Evolutionary conservation across 1,140 invertebrate genomes (phyloP), one percentile per base, ranked within the genome.

Genomic region (Stenopsyche tienmushanensis): DNA sequence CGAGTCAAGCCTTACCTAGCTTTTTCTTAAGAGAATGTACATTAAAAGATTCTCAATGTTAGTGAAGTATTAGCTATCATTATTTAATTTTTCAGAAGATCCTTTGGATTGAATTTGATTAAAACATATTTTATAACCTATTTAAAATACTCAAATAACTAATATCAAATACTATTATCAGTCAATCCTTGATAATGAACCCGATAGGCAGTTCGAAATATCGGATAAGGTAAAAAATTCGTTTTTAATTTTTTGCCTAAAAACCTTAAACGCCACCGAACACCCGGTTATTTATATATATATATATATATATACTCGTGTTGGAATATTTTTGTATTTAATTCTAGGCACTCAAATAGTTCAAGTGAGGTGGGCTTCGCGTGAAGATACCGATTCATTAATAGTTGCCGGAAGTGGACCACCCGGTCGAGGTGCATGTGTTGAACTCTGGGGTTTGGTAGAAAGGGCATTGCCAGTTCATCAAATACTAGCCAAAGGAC

Each of bases 401-500:
- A 84, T 92, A 44, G 85, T 93, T 7, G 84, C 86, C 41, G 88
- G 86, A 41, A 88, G 83, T 64, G 82, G 83, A 55, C 78, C 76
- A 15, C 50, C 55, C 1, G 83, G 81, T 5, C 82, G 78, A 24
- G 82, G 83, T 13, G 88, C 88, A 72, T 84, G 88, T 45, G 81
- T 96, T 13, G 90, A 95, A 75, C 83, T 95, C 3, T 97, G 94
- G 93, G 91, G 93, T 72, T 78, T 96, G 3, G 82, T 87, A 3
- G 91, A 94, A 72, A 88, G 92, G 47, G 82, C 88, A 3, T 84
- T 92, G 62, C 85, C 84, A 0, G 84, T 95, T 0, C 91, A 95
- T 75, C 89, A 91, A 67, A 73, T 93, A 21, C 86, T 92, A 47
- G 76, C 69, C 65, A 83, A 77, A 76, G 76, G 77, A 20, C 15